Percentiles rank a stretch among this genome's conserved stretches.
Conservation (phyloP, 2,797 vertebrate species). For the Coreius guichenoti region DNA sequence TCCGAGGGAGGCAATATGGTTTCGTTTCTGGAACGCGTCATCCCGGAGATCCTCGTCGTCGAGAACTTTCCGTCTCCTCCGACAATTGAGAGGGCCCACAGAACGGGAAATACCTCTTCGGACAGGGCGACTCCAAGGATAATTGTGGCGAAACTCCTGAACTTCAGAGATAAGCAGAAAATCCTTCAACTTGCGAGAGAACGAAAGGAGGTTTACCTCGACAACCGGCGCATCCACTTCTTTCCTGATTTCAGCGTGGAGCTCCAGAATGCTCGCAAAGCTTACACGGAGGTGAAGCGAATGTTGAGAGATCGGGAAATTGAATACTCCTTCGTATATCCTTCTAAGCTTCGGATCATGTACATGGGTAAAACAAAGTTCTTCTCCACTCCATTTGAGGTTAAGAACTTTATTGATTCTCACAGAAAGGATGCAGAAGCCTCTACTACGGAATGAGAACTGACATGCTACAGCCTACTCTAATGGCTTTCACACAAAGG, state of each 20-base stretch:
- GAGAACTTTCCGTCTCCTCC: neutral
- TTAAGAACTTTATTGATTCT: too few species aligned
- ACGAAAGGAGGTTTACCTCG: neutral
- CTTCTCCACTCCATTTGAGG: too few species aligned
- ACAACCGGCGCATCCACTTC: neutral
- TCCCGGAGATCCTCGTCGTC: neutral
- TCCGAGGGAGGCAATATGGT: neutral
- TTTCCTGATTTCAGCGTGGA: neutral
- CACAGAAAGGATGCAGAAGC: too few species aligned
- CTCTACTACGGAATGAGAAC: neutral
- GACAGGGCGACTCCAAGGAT: neutral
- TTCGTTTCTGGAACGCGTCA: neutral
- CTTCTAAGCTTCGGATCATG: neutral
- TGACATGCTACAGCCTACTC: neutral
- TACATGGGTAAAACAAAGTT: too few species aligned
- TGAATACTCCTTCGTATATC: neutral
- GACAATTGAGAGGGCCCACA: slow-evolving; percentile 8
- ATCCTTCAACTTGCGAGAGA: neutral
- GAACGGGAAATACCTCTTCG: neutral
- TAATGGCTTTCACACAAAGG: neutral
- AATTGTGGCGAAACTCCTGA: neutral
- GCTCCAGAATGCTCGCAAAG: neutral
- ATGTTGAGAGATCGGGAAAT: neutral
- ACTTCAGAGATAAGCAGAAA: neutral
- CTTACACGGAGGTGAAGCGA: neutral